A percentile compares a stretch with the other conserved stretches of the same genome.
These are phyloP conservation scores for Bucco capensis DNA, from an alignment of 2,113 vertebrate genomes.

Conservation along the genomic window DNA sequence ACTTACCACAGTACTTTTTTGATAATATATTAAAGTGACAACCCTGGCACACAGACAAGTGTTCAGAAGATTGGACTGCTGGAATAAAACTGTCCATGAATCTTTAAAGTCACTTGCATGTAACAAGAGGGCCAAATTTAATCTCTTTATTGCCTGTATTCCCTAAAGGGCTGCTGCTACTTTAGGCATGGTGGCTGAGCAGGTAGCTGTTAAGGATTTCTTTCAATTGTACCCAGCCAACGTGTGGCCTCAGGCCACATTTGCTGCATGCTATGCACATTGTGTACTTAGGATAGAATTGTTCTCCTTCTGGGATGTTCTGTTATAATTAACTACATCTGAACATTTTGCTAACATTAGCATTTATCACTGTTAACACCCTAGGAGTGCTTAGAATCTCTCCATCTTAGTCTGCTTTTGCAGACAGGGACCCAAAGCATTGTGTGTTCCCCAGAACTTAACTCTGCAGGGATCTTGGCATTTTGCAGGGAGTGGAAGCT, in stretches of 20 bases:
- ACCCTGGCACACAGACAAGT: neutral
- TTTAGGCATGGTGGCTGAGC: neutral
- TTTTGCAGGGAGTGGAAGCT: neutral
- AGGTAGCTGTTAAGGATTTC: conserved; percentile 9
- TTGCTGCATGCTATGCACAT: neutral
- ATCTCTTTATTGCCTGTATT: neutral
- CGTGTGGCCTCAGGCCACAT: neutral
- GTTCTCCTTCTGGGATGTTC: conserved; percentile 42
- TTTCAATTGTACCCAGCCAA: neutral
- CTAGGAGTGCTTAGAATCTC: neutral
- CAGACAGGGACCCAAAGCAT: neutral
- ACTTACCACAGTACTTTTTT: neutral
- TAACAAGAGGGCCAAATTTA: neutral
- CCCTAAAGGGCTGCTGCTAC: neutral
- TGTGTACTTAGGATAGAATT: conserved; percentile 29
- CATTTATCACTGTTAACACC: conserved; percentile 21
- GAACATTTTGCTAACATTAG: neutral
- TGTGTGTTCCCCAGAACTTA: neutral
- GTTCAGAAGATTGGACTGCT: conserved; percentile 11
- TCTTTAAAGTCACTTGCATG: conserved; percentile 15
- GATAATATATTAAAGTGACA: neutral
- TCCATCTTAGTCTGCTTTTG: neutral
- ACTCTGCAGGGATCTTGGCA: neutral
- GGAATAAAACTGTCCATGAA: conserved; percentile 14
- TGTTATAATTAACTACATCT: conserved; percentile 45